Conservation (phyloP, 2,113 vertebrate genomes). For the Scortum barcoo region DNA sequence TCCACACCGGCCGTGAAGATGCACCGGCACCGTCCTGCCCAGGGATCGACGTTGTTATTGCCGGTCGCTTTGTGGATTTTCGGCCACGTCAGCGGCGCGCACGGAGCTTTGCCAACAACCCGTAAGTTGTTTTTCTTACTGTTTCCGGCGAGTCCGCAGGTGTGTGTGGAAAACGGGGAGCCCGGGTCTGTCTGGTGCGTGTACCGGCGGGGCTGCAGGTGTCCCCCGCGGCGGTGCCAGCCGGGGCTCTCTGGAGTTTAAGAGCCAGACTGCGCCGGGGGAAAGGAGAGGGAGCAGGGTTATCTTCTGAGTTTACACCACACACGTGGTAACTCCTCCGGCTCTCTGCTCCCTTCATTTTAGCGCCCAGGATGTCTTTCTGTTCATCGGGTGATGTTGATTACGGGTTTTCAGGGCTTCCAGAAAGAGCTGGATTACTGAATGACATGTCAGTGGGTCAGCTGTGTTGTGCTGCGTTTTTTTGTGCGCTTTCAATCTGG, state of each 20-base stretch:
- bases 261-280: neutral
- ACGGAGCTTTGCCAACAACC: conserved; percentile 83
- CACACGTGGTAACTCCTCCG: conserved; percentile 21
- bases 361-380: neutral
- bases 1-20: conserved; percentile 74
- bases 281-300: neutral
- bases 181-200: conserved; percentile 14
- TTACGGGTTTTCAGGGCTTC: neutral
- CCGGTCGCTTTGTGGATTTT: conserved; percentile 82
- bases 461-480: neutral
- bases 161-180: conserved; percentile 5
- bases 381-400: neutral
- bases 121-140: conserved; percentile 81
- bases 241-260: conserved; percentile 6
- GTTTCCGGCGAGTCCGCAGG: neutral
- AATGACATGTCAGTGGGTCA: conserved; percentile 5
- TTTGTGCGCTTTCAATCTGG: neutral
- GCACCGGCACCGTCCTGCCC: conserved; percentile 74
- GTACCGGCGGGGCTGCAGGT: conserved; percentile 48
- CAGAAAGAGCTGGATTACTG: neutral
- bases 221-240: conserved; percentile 29
- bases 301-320: conserved; percentile 37
- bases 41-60: conserved; percentile 68
- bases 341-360: conserved; percentile 1
- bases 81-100: conserved; percentile 70